Evolutionary conservation across 1,140 invertebrate genomes (phyloP), one percentile per base, ranked within the genome.

Genomic region (Berghia stephanieae): DNA sequence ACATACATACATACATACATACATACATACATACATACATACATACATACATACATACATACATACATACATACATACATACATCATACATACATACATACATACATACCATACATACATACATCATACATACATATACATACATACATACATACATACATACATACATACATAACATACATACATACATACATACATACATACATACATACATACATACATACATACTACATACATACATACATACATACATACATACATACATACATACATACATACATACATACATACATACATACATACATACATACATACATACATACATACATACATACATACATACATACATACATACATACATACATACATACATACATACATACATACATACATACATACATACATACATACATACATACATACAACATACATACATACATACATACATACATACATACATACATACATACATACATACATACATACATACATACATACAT

Each of bases 381-480:
- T 66, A 21, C 40, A 38, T 31, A n/a, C 40, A 21, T 66, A 38
- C n/a, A 21, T 66, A 31, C 34, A 60, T 60, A 21, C 34, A 31
- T 60, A 38, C 21, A 18, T 66, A 38, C 13, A 13, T 16, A 13
- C n/a, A n/a, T n/a, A n/a, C n/a, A n/a, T n/a, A n/a, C n/a, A n/a
- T n/a, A n/a, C n/a, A n/a, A n/a, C n/a, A 52, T 24, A 52, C 46
- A 52, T 24, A 52, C 46, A 52, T 52, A 24, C 46, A 52, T 52
- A 24, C 46, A 52, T 24, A 24, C n/a, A 63, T 34, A 63, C 57
- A 63, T 34, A 63, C 57, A 16, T 34, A 63, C 57, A 63, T 34
- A 63, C 57, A 63, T 24, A n/a, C n/a, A 63, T 34, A 63, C 57
- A 63, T 34, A 63, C 57, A 63, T 34, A 63, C 57, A 63, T 34